Evolutionary conservation across 2,888 invertebrate species (phyloP).

Genomic region (Bombyx huttoni): DNA sequence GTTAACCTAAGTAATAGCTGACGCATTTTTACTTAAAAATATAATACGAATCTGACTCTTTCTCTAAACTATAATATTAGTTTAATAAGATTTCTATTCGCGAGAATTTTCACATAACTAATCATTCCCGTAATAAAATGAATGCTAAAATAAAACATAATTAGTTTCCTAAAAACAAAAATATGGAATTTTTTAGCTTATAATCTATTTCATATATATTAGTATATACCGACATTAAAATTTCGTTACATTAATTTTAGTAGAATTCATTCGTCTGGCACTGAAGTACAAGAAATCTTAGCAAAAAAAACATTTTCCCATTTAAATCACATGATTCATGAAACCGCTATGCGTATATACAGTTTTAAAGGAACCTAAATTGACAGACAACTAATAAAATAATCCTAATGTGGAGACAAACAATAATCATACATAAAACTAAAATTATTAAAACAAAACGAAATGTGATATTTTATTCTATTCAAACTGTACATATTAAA

Average conservation of each 20-base stretch:
- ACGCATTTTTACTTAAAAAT: slow-evolving; percentile 55
- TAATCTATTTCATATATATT: slow-evolving; percentile 11
- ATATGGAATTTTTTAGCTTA: slow-evolving; percentile 46
- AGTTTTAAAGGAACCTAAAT: slow-evolving; percentile 13
- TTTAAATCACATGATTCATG: slow-evolving; percentile 15
- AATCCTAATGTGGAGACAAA: neutral
- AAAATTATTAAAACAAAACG: neutral
- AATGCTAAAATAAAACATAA: slow-evolving; percentile 44
- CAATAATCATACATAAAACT: neutral
- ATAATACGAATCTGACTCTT: slow-evolving; percentile 68
- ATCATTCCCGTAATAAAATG: slow-evolving; percentile 34
- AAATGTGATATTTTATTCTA: slow-evolving; percentile 7
- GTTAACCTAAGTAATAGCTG: slow-evolving; percentile 50
- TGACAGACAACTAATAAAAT: neutral
- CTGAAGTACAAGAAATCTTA: slow-evolving; percentile 13
- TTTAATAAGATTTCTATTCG: slow-evolving; percentile 52
- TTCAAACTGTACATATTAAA: slow-evolving; percentile 37
- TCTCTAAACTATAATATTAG: slow-evolving; percentile 43
- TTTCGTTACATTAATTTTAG: slow-evolving; percentile 18
- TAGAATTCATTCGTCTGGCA: slow-evolving; percentile 8
- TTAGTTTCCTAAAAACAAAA: slow-evolving; percentile 33
- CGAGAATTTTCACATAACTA: slow-evolving; percentile 39
- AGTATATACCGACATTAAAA: slow-evolving; percentile 33
- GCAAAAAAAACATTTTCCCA: slow-evolving; percentile 16
- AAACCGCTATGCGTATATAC: slow-evolving; percentile 45